Evolutionary conservation across 2,888 invertebrate species (phyloP), one percentile per base, ranked within the genome.

Genomic region (Cabera pusaria): DNA sequence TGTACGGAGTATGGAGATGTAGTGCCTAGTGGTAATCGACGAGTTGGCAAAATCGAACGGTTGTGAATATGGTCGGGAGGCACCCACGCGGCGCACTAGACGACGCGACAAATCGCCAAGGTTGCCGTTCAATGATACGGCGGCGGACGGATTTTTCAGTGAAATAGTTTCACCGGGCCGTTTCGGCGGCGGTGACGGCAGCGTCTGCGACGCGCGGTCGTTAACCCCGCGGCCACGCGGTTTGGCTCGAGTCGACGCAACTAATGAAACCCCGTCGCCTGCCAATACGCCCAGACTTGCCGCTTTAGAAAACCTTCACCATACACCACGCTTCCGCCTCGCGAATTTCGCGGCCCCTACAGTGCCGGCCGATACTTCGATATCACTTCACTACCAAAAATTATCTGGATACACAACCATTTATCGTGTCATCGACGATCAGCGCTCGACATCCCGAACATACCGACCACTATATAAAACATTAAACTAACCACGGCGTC

Each of bases 51-150:
- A 82, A 78, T 74, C 73, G 59, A 72, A 75, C 75, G 72, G 76
- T 83, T 76, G 76, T 72, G 79, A 77, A 75, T 77, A 73, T 71
- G 72, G 49, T 64, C 56, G 65, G 64, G 70, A 64, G 55, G 65
- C 64, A 69, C 86, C 81, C 82, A 83, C 84, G 82, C 65, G 22
- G 28, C 16, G 36, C 29, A 23, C 72, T 59, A 80, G 82, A 75
- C 84, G 81, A 76, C 79, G 83, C 85, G 87, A 83, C 85, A 81
- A 75, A 76, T 73, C 79, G 75, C 72, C 86, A 87, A 86, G 87
- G 87, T 82, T 85, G 84, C 61, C 73, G 39, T 80, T 73, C 77
- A 80, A 82, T 80, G 79, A 78, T 83, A 75, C 72, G 80, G 72
- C 76, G 74, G 76, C 57, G 76, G 72, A 60, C 70, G 65, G 74